Conservation (phyloP, 2,888 invertebrate genomes). For the Drosophila tripunctata region DNA sequence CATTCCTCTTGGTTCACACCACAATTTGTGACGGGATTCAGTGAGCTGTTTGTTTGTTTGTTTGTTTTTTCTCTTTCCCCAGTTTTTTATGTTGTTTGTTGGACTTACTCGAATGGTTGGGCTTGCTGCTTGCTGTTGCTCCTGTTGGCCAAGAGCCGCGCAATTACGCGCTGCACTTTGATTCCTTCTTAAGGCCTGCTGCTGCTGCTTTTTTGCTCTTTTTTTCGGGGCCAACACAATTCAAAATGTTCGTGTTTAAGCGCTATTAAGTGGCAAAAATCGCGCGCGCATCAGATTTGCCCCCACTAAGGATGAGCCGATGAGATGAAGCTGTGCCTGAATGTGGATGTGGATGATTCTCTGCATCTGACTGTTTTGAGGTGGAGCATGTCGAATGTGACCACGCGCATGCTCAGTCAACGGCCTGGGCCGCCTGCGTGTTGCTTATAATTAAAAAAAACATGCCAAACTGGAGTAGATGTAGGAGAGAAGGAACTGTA, state of each 20-base stretch:
- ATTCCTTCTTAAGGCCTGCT: conserved; percentile 31
- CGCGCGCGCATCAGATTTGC: conserved; percentile 72
- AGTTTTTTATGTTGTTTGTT: not conserved
- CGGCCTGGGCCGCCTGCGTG: conserved; percentile 70
- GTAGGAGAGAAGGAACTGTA: not conserved
- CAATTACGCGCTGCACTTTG: conserved; percentile 80
- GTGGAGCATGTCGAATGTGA: conserved; percentile 53
- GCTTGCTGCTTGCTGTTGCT: conserved; percentile 15
- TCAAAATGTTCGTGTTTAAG: conserved; percentile 83
- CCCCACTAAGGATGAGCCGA: conserved; percentile 25
- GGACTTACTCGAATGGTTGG: not conserved
- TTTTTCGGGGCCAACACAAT: conserved; percentile 49
- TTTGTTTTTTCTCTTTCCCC: not conserved
- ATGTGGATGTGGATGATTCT: conserved; percentile 10
- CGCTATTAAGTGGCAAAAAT: conserved; percentile 83
- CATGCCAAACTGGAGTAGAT: conserved; percentile 57
- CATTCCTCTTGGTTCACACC: conserved; percentile 66
- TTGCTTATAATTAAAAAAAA: conserved; percentile 80
- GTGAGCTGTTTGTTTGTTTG: conserved; percentile 49
- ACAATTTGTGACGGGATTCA: conserved; percentile 63
- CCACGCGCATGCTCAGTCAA: conserved; percentile 74
- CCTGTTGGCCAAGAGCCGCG: conserved; percentile 56
- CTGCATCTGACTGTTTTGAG: conserved; percentile 5
- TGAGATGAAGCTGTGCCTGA: conserved; percentile 6
- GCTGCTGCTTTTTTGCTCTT: not conserved